Evolutionary conservation across 2,797 vertebrate genomes (phyloP).

Genomic region (Amblyraja radiata): DNA sequence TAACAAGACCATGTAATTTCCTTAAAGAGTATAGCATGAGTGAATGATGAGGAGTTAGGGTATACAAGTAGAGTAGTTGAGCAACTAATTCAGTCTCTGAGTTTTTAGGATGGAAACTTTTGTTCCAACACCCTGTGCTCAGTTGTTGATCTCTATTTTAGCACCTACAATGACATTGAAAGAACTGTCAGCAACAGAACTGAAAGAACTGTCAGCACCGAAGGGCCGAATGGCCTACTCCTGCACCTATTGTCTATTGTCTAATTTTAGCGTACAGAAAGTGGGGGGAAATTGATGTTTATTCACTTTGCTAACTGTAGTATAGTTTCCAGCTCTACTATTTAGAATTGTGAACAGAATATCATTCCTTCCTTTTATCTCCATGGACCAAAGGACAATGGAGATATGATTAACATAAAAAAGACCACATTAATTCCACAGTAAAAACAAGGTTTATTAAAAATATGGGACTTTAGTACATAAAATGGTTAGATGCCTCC

Average conservation of each 20-base stretch:
- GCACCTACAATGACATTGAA: not conserved
- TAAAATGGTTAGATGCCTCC: not conserved
- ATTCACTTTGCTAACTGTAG: not conserved
- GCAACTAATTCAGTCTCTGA: not conserved
- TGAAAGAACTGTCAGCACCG: no score
- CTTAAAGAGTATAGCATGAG: not conserved
- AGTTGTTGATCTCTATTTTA: not conserved
- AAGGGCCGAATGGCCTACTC: no score
- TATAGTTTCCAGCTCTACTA: not conserved
- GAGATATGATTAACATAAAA: not conserved
- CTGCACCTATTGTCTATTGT: no score
- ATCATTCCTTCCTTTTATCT: not conserved
- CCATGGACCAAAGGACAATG: not conserved
- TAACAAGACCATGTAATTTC: not conserved
- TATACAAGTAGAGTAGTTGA: not conserved
- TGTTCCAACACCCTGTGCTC: not conserved
- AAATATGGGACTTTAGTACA: not conserved
- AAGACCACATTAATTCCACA: not conserved
- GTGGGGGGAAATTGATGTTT: not conserved
- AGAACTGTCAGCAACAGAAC: not conserved
- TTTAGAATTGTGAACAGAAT: not conserved
- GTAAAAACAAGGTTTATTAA: not conserved
- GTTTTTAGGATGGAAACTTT: not conserved
- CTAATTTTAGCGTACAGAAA: not conserved
- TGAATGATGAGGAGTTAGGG: not conserved